Evolutionary conservation across 1,140 invertebrate genomes (phyloP).

Genomic region (Gryon sp.): DNA sequence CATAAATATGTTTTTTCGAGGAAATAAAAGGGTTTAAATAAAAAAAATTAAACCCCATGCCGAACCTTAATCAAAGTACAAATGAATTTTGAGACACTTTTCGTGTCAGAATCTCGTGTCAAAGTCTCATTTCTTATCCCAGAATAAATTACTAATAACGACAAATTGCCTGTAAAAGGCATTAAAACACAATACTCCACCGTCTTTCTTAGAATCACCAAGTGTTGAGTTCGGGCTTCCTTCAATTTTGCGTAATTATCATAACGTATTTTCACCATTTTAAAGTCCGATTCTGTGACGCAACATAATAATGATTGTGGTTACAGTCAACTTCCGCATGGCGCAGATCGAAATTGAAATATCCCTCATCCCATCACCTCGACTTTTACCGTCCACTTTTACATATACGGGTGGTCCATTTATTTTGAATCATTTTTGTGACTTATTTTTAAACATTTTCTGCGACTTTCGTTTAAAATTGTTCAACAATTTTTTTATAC

Average conservation of each 20-base stretch:
- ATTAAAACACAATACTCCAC: conserved; percentile 13
- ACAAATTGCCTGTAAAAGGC: conserved; percentile 31
- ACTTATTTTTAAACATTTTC: too few relatives aligned
- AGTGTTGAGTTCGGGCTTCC: conserved; percentile 22
- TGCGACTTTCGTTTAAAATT: too few relatives aligned
- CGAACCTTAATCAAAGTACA: neutral
- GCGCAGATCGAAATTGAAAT: conserved; percentile 48
- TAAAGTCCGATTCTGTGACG: conserved; percentile 8
- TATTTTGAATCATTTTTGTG: conserved; percentile 2
- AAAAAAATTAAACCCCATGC: too few relatives aligned
- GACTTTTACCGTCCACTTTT: conserved; percentile 31
- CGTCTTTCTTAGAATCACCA: conserved; percentile 13
- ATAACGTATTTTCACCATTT: conserved; percentile 12
- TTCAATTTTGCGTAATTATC: conserved; percentile 36
- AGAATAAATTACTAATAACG: conserved; percentile 14
- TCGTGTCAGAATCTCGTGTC: conserved; percentile 11
- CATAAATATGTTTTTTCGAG: too few relatives aligned
- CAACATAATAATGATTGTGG: conserved; percentile 27
- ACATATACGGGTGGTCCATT: conserved; percentile 39
- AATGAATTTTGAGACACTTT: conserved; percentile 8
- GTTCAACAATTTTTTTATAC: neutral
- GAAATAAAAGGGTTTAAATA: too few relatives aligned
- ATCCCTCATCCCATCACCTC: conserved; percentile 27
- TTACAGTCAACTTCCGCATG: conserved; percentile 32
- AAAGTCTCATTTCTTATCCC: neutral